Evolutionary conservation across 1,140 invertebrate species (phyloP), one percentile per base, ranked within the genome.

Genomic region (Ooceraea biroi): DNA sequence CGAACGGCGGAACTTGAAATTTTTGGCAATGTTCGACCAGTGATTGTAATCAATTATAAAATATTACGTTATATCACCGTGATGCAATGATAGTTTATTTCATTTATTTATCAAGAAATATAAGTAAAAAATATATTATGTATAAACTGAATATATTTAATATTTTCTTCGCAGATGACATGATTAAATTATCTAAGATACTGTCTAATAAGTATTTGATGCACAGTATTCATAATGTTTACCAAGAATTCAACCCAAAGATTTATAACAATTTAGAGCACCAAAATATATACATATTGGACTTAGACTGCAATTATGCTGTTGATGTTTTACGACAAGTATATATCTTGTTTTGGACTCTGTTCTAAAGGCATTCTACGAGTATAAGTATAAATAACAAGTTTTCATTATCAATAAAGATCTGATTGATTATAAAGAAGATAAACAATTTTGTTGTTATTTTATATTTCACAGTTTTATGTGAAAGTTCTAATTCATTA

Each of bases 271-370:
- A 30, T 8, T 27, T 65, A 65, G 82, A 89, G 5, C 88, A 89
- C 44, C 58, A 7, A 19, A 44, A 66, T 0, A 50, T 89, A 12
- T 66, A 89, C 25, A 57, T 78, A 10, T 12, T 89, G 27, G 66
- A 89, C 17, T 11, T 89, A 17, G 57, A 89, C 12, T 89, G 88
- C 22, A 66, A 87, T 3, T 74, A 87, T 0, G 76, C 85, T 3
- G 4, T 36, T 14, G 19, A 76, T 10, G 12, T 86, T 52, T 69
- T 89, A 22, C 72, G 41, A 61, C n/a, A 65, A 80, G 88, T 88
- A 27, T 17, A 36, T 30, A 19, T 41, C 10, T 36, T 36, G 7
- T 63, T 19, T 19, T 74, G 25, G 58, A 55, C 1, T 58, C n/a
- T 44, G 30, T 12, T 3, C n/a, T n/a, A n/a, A 14, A 74, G 61